Evolutionary conservation across 2,113 vertebrate genomes (phyloP).

Genomic region (Pachycephala philippinensis): DNA sequence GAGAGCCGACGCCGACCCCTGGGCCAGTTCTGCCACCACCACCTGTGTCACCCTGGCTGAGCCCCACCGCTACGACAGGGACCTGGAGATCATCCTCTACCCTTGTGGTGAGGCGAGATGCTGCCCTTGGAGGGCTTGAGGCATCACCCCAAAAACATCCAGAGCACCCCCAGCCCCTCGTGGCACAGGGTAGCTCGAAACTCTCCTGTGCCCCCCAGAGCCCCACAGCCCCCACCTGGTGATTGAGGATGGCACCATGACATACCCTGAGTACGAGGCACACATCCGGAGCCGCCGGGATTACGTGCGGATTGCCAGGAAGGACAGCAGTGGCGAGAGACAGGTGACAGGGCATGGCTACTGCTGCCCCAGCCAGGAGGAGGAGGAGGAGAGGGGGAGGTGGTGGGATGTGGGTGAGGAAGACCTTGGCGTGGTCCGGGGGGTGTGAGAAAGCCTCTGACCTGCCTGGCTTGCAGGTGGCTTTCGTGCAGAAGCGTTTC

Average conservation of each 20-base stretch:
- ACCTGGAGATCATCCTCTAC: constrained; percentile 91
- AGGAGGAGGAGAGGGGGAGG: neutral
- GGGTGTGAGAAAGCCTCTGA: neutral
- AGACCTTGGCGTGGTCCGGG: fast-evolving
- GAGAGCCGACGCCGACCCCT: constrained; percentile 88
- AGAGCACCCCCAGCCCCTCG: neutral
- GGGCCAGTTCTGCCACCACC: constrained; percentile 87
- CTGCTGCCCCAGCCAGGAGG: fast-evolving
- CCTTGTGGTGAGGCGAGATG: constrained; percentile 83
- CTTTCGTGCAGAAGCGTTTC: constrained; percentile 89
- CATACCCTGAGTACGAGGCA: constrained; percentile 84
- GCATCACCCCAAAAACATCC: neutral
- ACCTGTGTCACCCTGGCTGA: constrained; percentile 93
- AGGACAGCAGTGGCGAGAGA: constrained; percentile 80
- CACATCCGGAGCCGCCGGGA: constrained; percentile 83
- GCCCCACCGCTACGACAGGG: constrained; percentile 83
- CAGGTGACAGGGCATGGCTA: constrained; percentile 67
- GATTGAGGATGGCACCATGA: constrained; percentile 85
- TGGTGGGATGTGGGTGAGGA: neutral
- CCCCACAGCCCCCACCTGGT: constrained; percentile 88
- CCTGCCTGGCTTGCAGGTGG: constrained; percentile 72
- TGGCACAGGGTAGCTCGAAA: fast-evolving
- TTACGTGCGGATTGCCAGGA: constrained; percentile 79
- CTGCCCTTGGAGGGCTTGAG: neutral
- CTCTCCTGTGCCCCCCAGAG: constrained; percentile 69